Percentiles rank a stretch among this genome's conserved stretches.
These are phyloP conservation scores for Heliocidaris erythrogramma DNA, from an alignment of 35 echinoderm and acorn worm species.

Conservation along the genomic window DNA sequence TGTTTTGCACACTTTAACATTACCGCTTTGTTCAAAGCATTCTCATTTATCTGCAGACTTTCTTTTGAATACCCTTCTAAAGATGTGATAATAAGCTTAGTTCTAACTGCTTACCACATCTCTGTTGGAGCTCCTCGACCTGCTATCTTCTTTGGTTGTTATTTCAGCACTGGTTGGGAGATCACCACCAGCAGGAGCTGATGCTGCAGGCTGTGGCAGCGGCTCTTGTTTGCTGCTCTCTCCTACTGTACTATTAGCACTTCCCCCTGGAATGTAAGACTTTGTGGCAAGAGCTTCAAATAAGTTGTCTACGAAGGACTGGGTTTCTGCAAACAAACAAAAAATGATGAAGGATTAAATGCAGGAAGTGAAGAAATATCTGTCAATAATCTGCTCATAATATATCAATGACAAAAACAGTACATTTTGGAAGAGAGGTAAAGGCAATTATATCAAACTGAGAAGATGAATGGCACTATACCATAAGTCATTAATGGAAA, in stretches of 20 bases:
- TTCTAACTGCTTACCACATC: neutral
- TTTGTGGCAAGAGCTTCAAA: constrained; percentile 76
- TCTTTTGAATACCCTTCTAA: too few species aligned
- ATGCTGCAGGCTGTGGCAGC: neutral
- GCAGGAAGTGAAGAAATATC: too few species aligned
- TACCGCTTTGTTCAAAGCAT: too few species aligned
- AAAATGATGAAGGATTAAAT: neutral
- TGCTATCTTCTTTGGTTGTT: constrained; percentile 11
- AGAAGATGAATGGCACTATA: too few species aligned
- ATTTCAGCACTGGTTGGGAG: constrained; percentile 30
- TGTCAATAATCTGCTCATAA: too few species aligned
- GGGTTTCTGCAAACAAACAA: constrained; percentile 64
- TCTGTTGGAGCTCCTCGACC: constrained; percentile 2
- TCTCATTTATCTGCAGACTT: too few species aligned
- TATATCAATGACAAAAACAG: too few species aligned
- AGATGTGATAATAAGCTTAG: neutral
- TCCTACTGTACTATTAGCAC: constrained; percentile 27
- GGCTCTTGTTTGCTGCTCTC: neutral
- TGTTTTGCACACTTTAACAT: too few species aligned
- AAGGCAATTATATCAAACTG: too few species aligned
- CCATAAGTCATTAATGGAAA: too few species aligned
- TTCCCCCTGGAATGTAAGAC: constrained; percentile 70
- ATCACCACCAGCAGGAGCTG: neutral
- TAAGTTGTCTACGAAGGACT: constrained; percentile 78
- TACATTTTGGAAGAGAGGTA: too few species aligned